A percentile compares a stretch with the other conserved stretches of the same genome.
These are phyloP conservation scores for Pedionomus torquatus DNA, from an alignment of 2,113 vertebrate species.

Conservation along the genomic window DNA sequence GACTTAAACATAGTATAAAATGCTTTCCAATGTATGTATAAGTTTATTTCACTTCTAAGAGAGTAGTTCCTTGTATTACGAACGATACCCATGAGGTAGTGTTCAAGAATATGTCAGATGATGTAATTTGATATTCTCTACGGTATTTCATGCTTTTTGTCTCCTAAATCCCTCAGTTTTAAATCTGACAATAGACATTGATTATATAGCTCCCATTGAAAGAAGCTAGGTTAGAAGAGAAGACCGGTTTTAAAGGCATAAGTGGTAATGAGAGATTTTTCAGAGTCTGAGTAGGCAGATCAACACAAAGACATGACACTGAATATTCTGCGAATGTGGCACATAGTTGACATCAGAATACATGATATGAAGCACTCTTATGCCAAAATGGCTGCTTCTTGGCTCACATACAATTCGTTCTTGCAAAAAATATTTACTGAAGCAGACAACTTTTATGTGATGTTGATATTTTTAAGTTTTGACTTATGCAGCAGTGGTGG, in stretches of 20 bases:
- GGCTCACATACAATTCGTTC: not conserved
- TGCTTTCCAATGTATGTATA: not conserved
- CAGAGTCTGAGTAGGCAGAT: not conserved
- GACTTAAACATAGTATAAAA: constrained; percentile 9
- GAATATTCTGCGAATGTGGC: constrained; percentile 35
- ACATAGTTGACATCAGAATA: constrained; percentile 29
- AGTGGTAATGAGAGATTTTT: constrained; percentile 36
- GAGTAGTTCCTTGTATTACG: not conserved
- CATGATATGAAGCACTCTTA: not conserved
- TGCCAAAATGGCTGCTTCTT: not conserved
- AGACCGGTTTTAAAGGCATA: not conserved
- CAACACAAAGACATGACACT: not conserved
- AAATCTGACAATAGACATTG: constrained; percentile 16
- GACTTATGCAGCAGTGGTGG: not conserved
- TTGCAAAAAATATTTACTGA: not conserved
- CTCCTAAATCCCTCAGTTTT: constrained; percentile 21
- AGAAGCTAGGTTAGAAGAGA: not conserved
- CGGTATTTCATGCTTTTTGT: constrained; percentile 39
- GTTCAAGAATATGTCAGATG: not conserved
- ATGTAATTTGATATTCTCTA: constrained; percentile 25
- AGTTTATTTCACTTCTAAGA: constrained; percentile 13
- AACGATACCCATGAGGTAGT: not conserved
- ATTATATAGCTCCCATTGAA: constrained; percentile 28
- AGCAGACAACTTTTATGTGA: not conserved
- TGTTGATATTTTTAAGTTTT: not conserved